phyloP scores from a whole-genome alignment of 2,113 vertebrate species.

The Syngnathus typhle region DNA sequence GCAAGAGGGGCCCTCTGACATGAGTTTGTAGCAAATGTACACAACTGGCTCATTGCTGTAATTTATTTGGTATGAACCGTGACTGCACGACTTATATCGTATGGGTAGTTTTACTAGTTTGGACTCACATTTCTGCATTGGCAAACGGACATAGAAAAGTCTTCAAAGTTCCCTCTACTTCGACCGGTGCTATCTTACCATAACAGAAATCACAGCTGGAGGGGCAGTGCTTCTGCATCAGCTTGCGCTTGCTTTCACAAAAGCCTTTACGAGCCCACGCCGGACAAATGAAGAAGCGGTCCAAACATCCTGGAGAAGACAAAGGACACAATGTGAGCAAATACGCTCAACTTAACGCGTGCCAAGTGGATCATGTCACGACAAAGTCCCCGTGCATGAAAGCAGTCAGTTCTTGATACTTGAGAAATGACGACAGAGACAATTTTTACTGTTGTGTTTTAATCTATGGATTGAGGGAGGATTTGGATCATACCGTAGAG shows the following conservation, averaged over 20 bases:
- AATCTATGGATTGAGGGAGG: neutral
- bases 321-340: conserved; percentile 29
- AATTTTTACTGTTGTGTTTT: neutral
- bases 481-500: conserved; percentile 80
- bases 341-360: neutral
- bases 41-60: neutral
- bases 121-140: conserved; percentile 53
- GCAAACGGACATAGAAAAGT: conserved; percentile 53
- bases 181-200: conserved; percentile 68
- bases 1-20: conserved; percentile 20
- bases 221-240: conserved; percentile 94
- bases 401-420: neutral
- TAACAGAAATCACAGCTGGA: conserved; percentile 94
- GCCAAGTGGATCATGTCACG: neutral
- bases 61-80: neutral
- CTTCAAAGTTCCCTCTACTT: conserved; percentile 5
- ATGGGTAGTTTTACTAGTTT: conserved; percentile 29
- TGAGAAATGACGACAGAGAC: neutral
- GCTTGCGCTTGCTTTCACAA: conserved; percentile 76
- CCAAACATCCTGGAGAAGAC: conserved; percentile 81
- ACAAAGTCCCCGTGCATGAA: neutral
- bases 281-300: conserved; percentile 82
- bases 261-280: conserved; percentile 84
- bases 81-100: conserved; percentile 1
- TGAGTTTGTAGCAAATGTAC: neutral